Conservation (phyloP, 2,797 vertebrate genomes). For the Enteromius mattozi region DNA sequence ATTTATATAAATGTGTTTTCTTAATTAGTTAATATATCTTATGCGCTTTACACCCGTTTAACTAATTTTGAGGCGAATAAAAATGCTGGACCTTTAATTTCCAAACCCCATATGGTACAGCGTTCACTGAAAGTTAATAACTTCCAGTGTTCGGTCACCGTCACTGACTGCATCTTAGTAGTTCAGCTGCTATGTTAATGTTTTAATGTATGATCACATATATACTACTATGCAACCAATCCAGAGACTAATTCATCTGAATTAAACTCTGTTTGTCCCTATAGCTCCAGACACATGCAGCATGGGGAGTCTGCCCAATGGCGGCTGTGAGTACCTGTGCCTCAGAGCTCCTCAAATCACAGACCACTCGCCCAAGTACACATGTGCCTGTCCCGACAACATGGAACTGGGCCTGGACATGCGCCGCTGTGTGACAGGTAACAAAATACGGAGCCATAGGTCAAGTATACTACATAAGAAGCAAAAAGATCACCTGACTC, state of each 20-base stretch:
- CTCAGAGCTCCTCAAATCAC: conserved; percentile 96
- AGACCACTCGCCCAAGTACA: conserved; percentile 92
- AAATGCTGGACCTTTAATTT: neutral
- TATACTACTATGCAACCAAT: conserved; percentile 17
- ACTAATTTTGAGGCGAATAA: neutral
- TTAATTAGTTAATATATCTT: neutral
- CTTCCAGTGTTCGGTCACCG: neutral
- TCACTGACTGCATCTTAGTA: neutral
- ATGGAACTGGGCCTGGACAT: conserved; percentile 94
- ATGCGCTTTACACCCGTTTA: neutral
- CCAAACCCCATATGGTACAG: neutral
- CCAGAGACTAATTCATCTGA: conserved; percentile 3
- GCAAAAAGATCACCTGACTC: conserved; percentile 38
- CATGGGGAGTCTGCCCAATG: conserved; percentile 88
- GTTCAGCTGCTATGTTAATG: conserved; percentile 14
- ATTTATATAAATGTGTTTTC: neutral
- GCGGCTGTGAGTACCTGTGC: conserved; percentile 96
- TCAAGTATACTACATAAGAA: neutral
- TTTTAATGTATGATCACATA: conserved; percentile 7
- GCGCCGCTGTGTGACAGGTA: conserved; percentile 91
- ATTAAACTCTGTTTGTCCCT: conserved; percentile 41
- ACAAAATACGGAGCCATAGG: conserved; percentile 36
- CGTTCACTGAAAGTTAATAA: neutral
- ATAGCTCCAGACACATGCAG: conserved; percentile 91
- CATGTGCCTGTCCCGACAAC: conserved; percentile 92